A percentile compares a stretch with the other conserved stretches of the same genome.
These are phyloP conservation scores for Hymenopus coronatus DNA, from an alignment of 2,888 invertebrate genomes.

Conservation along the genomic window DNA sequence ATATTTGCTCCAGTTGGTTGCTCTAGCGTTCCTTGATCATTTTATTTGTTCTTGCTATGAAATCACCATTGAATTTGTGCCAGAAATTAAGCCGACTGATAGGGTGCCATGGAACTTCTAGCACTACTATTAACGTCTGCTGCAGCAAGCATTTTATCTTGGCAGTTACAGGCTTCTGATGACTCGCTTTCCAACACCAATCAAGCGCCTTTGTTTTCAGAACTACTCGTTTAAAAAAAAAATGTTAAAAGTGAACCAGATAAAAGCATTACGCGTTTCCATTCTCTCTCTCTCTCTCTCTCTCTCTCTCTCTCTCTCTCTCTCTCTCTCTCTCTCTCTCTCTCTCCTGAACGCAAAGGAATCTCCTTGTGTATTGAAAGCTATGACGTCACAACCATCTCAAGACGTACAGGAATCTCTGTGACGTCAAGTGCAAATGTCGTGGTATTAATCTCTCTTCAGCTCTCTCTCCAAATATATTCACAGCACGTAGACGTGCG, in stretches of 20 bases:
- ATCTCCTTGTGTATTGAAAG: neutral
- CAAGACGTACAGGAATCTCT: neutral
- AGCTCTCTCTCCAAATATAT: neutral
- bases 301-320: too few relatives aligned
- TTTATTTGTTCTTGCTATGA: too few relatives aligned
- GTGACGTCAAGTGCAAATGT: neutral
- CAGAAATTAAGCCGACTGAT: too few relatives aligned
- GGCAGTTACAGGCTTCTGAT: neutral
- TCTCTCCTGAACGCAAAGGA: neutral
- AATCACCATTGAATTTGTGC: too few relatives aligned
- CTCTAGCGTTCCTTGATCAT: too few relatives aligned
- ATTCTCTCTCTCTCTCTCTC: too few relatives aligned
- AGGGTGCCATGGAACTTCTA: too few relatives aligned
- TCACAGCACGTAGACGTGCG: neutral
- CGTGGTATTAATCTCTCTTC: neutral
- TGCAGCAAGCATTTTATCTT: too few relatives aligned
- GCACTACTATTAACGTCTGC: too few relatives aligned
- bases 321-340: too few relatives aligned
- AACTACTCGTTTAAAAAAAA: neutral
- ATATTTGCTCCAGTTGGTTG: too few relatives aligned
- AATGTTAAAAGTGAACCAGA: neutral
- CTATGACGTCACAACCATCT: neutral
- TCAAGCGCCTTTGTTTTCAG: neutral
- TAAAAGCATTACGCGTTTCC: neutral
- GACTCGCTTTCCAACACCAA: neutral